phyloP scores from a whole-genome alignment of 2,113 vertebrate species.

The Aspidoscelis tigris region DNA sequence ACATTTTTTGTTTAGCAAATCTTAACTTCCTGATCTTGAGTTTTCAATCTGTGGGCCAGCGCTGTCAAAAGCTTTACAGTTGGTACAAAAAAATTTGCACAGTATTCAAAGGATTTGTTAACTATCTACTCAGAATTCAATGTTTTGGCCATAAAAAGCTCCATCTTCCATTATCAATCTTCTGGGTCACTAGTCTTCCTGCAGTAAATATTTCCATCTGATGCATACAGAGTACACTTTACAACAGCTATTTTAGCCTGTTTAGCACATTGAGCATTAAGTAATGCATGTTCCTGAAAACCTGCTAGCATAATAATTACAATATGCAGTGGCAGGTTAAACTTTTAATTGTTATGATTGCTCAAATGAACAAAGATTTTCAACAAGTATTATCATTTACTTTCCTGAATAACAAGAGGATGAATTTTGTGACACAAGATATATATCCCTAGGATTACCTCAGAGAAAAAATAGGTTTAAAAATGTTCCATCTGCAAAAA shows the following conservation, averaged over 20 bases:
- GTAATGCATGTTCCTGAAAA: conserved; percentile 63
- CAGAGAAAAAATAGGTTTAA: not conserved
- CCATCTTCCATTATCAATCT: conserved; percentile 54
- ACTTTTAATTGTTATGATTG: conserved; percentile 35
- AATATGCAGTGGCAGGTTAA: conserved; percentile 51
- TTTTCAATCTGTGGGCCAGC: not conserved
- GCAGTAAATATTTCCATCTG: conserved; percentile 36
- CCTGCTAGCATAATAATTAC: conserved; percentile 64
- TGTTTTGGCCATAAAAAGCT: conserved; percentile 40
- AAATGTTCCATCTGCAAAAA: not conserved
- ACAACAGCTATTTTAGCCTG: conserved; percentile 56
- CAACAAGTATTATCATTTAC: not conserved
- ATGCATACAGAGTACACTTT: conserved; percentile 56
- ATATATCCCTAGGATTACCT: not conserved
- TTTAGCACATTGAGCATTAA: conserved; percentile 54
- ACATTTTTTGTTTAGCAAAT: too few species aligned
- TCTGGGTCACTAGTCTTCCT: conserved; percentile 53
- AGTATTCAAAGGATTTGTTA: conserved; percentile 23
- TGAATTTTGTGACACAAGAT: not conserved
- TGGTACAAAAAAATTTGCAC: conserved; percentile 4
- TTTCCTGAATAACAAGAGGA: not conserved
- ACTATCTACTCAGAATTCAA: conserved; percentile 43
- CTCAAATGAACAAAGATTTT: conserved; percentile 6
- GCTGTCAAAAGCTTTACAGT: not conserved
- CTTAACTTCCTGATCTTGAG: too few species aligned